Conservation (phyloP, 2,113 vertebrate genomes). For the Archocentrus centrarchus region DNA sequence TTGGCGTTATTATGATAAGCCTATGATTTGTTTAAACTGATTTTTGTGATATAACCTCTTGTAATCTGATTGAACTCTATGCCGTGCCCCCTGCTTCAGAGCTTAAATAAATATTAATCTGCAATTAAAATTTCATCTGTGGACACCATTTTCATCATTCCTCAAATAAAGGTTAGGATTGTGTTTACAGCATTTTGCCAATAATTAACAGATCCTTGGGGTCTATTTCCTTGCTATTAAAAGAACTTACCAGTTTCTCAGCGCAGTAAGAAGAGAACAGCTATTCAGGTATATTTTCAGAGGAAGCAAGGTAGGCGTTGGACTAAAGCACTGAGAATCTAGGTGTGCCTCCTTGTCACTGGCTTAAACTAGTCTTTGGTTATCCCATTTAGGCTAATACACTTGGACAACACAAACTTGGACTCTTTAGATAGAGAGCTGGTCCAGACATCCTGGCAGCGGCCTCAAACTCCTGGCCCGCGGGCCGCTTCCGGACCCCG, state of each 20-base stretch:
- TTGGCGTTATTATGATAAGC: rapidly evolving
- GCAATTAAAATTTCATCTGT: neutral
- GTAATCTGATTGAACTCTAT: neutral
- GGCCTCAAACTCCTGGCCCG: too few relatives aligned
- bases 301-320: neutral
- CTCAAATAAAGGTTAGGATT: neutral
- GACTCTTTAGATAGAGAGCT: neutral
- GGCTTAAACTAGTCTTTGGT: neutral
- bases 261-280: rapidly evolving
- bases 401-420: neutral
- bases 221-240: rapidly evolving
- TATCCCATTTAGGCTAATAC: rapidly evolving
- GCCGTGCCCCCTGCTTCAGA: neutral
- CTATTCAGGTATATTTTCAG: rapidly evolving
- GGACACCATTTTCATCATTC: neutral
- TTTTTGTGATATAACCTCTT: neutral
- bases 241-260: neutral
- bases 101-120: neutral
- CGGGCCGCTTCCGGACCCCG: too few relatives aligned
- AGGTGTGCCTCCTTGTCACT: neutral
- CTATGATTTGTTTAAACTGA: neutral
- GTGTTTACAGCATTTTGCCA: neutral
- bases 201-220: neutral
- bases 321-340: neutral
- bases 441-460: neutral